Conservation (phyloP, 2,888 invertebrate species). For the Mythimna impura region DNA sequence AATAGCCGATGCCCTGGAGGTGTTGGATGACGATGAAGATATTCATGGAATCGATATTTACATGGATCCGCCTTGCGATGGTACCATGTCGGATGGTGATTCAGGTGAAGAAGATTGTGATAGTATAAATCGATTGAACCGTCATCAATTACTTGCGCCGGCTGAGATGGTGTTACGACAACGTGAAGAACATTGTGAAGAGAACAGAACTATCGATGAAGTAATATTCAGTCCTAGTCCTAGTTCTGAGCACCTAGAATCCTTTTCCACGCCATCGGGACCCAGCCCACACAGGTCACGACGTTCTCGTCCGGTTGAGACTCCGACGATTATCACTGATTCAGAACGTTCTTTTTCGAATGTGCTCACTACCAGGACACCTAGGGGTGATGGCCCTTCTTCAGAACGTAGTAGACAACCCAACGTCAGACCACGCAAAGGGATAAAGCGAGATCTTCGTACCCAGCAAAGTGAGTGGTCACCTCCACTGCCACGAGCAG, state of each 20-base stretch:
- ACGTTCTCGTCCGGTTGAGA: neutral
- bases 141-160: conserved; percentile 2
- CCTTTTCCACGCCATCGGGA: conserved; percentile 10
- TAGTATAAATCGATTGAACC: neutral
- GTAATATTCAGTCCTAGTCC: neutral
- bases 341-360: conserved; percentile 2
- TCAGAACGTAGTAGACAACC: neutral
- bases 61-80: neutral
- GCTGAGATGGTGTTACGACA: neutral
- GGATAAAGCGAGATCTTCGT: neutral
- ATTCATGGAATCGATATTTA: neutral
- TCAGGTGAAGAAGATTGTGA: conserved; percentile 8
- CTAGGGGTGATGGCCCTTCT: neutral
- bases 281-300: neutral
- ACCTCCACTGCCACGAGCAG: neutral
- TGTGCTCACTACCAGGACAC: neutral
- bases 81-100: conserved; percentile 1
- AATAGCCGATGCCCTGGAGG: neutral
- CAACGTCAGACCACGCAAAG: neutral
- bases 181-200: neutral
- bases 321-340: neutral
- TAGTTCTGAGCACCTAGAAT: neutral
- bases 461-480: neutral
- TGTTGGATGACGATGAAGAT: neutral
- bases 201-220: neutral